Evolutionary conservation across 2,797 vertebrate genomes (phyloP).

Genomic region (Epinephelus coioides): DNA sequence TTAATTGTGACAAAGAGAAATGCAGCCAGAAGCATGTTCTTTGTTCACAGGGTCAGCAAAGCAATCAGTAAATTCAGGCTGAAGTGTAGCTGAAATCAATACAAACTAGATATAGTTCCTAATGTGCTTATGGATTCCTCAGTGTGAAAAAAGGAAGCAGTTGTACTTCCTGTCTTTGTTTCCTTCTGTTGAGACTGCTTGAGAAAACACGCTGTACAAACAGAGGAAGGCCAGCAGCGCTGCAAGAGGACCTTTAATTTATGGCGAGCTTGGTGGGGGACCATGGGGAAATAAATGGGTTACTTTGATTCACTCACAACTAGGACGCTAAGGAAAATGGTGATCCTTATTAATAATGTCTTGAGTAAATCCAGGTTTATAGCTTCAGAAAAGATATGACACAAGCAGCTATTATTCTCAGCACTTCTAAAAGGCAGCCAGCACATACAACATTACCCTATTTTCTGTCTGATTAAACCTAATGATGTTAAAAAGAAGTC

Average conservation of each 20-base stretch:
- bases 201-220: constrained; percentile 60
- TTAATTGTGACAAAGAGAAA: constrained; percentile 52
- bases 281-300: constrained; percentile 50
- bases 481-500: constrained; percentile 67
- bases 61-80: constrained; percentile 74
- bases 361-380: constrained; percentile 26
- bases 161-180: constrained; percentile 69
- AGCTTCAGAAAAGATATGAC: constrained; percentile 16
- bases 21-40: constrained; percentile 9
- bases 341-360: constrained; percentile 27
- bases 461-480: constrained; percentile 54
- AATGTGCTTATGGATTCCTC: constrained; percentile 65
- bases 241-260: constrained; percentile 45
- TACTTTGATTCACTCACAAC: constrained; percentile 36
- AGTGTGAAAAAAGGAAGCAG: constrained; percentile 60
- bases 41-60: constrained; percentile 59
- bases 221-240: constrained; percentile 43
- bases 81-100: constrained; percentile 76
- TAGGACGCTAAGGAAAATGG: constrained; percentile 2
- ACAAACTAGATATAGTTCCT: constrained; percentile 72
- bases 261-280: constrained; percentile 10
- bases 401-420: constrained; percentile 48
- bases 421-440: constrained; percentile 4
- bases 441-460: constrained; percentile 33
- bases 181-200: constrained; percentile 47